Conservation (phyloP, 1,140 invertebrate genomes). For the Conus ventricosus region DNA sequence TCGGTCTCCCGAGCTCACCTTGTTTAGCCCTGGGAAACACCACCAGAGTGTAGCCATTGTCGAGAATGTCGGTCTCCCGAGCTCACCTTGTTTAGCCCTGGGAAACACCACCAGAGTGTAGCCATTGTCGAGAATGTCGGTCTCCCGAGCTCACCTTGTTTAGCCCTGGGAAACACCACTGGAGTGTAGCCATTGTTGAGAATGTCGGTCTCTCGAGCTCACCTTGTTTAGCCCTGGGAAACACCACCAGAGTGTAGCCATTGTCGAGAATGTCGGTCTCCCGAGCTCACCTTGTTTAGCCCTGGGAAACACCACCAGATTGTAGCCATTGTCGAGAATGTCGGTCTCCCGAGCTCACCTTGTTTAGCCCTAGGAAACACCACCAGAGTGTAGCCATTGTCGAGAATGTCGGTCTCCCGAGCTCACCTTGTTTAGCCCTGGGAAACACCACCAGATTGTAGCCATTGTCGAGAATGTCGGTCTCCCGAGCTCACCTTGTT, state of each 20-base stretch:
- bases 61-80: conserved; percentile 62
- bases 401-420: conserved; percentile 62
- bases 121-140: conserved; percentile 64
- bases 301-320: conserved; percentile 58
- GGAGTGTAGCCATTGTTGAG: conserved; percentile 64
- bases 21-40: no score
- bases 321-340: conserved; percentile 64
- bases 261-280: conserved; percentile 65
- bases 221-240: no score
- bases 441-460: conserved; percentile 61
- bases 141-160: no score
- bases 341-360: conserved; percentile 64
- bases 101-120: conserved; percentile 61
- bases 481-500: no score
- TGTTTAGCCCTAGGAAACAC: no score
- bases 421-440: no score
- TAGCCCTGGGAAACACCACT: no score
- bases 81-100: no score
- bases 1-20: conserved; percentile 64
- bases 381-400: conserved; percentile 62
- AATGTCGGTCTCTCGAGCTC: conserved; percentile 63
- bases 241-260: conserved; percentile 62
- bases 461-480: conserved; percentile 64
- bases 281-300: no score
- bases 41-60: conserved; percentile 62